Evolutionary conservation across 1,140 invertebrate genomes (phyloP).

Genomic region (Eriosoma lanigerum): DNA sequence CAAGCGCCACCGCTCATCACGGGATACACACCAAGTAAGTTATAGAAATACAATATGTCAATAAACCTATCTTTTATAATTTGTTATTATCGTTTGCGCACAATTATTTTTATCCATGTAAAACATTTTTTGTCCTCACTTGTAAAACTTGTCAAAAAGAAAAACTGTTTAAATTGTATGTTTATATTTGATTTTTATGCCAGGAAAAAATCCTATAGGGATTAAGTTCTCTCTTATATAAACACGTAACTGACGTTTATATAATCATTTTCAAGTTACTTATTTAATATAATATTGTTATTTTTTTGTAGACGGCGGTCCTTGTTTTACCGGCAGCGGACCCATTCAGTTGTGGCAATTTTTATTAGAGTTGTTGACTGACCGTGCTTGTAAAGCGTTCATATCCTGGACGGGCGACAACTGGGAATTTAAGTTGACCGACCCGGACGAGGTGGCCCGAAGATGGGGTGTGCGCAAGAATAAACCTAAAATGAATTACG

Average conservation of each 20-base stretch:
- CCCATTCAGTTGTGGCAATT: conserved; percentile 98
- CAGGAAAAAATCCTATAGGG: too few relatives aligned
- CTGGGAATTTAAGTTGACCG: conserved; percentile 98
- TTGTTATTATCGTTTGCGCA: too few relatives aligned
- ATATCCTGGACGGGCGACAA: conserved; percentile 98
- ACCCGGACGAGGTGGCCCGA: conserved; percentile 95
- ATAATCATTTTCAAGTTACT: too few relatives aligned
- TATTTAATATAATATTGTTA: background rate
- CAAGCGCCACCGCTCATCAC: background rate
- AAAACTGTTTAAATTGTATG: too few relatives aligned
- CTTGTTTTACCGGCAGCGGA: conserved; percentile 85
- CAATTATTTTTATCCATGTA: too few relatives aligned
- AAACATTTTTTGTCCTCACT: too few relatives aligned
- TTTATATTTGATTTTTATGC: too few relatives aligned
- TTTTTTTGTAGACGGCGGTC: conserved; percentile 63
- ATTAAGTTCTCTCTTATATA: too few relatives aligned
- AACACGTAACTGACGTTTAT: too few relatives aligned
- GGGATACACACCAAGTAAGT: conserved; percentile 35
- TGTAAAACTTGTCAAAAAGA: too few relatives aligned
- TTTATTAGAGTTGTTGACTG: conserved; percentile 90
- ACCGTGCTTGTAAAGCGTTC: conserved; percentile 93
- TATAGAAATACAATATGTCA: too few relatives aligned
- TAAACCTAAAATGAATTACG: conserved; percentile 99
- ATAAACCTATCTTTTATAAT: too few relatives aligned
- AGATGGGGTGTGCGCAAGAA: conserved; percentile 97